A percentile compares a stretch with the other conserved stretches of the same genome.
phyloP scores from a whole-genome alignment of 2,888 invertebrate genomes.

The Kryphioiulus occultus region DNA sequence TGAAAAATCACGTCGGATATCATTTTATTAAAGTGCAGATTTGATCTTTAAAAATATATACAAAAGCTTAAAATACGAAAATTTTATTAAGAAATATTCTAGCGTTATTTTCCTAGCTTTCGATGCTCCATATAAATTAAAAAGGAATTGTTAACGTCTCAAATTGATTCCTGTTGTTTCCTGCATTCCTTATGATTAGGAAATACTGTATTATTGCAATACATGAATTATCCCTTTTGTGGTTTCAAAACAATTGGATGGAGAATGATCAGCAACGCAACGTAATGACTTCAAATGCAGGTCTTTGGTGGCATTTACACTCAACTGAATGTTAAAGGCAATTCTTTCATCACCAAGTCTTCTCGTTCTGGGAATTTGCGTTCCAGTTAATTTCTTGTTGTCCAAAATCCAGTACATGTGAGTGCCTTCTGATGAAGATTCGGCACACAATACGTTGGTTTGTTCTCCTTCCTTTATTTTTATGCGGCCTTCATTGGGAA shows the following conservation, averaged over 20 bases:
- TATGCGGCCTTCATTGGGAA: conserved; percentile 34
- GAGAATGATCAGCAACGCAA: conserved; percentile 46
- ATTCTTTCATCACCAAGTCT: neutral
- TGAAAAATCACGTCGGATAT: too few relatives aligned
- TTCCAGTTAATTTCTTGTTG: neutral
- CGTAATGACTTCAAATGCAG: conserved; percentile 34
- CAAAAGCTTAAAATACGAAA: too few relatives aligned
- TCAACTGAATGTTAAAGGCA: conserved; percentile 28
- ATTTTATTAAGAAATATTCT: too few relatives aligned
- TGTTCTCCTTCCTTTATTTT: neutral
- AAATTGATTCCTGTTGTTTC: too few relatives aligned
- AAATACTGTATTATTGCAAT: neutral
- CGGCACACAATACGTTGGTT: neutral
- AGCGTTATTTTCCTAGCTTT: too few relatives aligned
- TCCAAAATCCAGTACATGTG: conserved; percentile 37
- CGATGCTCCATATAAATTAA: too few relatives aligned
- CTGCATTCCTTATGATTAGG: too few relatives aligned
- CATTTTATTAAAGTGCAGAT: too few relatives aligned
- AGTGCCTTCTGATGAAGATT: conserved; percentile 46
- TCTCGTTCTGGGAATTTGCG: neutral
- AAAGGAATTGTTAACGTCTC: too few relatives aligned
- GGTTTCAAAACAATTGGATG: conserved; percentile 44
- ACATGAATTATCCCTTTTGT: conserved; percentile 32
- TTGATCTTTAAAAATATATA: too few relatives aligned
- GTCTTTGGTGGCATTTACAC: conserved; percentile 34